Conservation (phyloP, 2,113 vertebrate genomes). For the Numida meleagris region DNA sequence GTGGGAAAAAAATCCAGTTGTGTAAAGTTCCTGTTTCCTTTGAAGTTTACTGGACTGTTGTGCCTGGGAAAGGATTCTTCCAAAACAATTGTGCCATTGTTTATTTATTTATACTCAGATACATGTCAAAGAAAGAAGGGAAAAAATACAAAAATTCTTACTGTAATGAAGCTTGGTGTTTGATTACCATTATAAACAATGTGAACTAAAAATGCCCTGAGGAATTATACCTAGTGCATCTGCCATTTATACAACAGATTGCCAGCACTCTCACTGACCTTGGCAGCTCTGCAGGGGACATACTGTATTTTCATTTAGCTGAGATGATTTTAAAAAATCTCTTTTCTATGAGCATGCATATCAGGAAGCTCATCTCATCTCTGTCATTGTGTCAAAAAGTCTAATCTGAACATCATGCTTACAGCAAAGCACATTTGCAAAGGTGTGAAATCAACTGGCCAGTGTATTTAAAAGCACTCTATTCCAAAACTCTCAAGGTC, state of each 20-base stretch:
- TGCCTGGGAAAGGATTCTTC: neutral
- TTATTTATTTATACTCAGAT: conserved; percentile 43
- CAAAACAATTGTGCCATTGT: neutral
- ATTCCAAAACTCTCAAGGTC: neutral
- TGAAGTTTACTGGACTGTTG: neutral
- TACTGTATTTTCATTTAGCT: conserved; percentile 62
- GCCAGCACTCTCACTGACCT: conserved; percentile 71
- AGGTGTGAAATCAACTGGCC: conserved; percentile 6
- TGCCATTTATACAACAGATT: conserved; percentile 63
- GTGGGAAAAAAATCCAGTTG: neutral
- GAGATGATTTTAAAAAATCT: conserved; percentile 60
- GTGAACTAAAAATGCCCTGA: conserved; percentile 50
- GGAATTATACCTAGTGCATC: conserved; percentile 52
- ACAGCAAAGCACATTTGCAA: conserved; percentile 42
- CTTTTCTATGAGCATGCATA: conserved; percentile 38
- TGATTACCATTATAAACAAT: conserved; percentile 65
- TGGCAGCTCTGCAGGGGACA: conserved; percentile 64
- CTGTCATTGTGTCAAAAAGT: conserved; percentile 39
- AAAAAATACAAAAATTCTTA: conserved; percentile 55
- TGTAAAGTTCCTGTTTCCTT: neutral
- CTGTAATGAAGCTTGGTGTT: conserved; percentile 65
- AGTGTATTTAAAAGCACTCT: neutral
- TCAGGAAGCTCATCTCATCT: conserved; percentile 42
- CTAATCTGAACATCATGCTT: conserved; percentile 29
- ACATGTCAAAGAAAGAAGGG: conserved; percentile 38